A percentile compares a stretch with the other conserved stretches of the same genome.
Evolutionary conservation across 2,888 invertebrate species (phyloP).

Genomic region (Oscheius sp.): DNA sequence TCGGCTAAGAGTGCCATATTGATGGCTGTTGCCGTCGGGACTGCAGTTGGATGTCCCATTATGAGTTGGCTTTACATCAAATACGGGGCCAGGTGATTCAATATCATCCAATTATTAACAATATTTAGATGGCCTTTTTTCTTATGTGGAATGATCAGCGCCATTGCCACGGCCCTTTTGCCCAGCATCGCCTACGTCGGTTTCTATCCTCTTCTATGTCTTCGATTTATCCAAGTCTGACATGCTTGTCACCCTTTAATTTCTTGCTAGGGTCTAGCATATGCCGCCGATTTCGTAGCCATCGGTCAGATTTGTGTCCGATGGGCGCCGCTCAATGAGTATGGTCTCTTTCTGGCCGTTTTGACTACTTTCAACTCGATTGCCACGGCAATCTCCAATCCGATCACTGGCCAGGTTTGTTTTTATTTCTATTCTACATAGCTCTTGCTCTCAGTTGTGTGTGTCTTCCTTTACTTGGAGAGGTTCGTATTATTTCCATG

Average conservation of each 20-base stretch:
- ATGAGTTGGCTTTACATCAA: slow-evolving; percentile 60
- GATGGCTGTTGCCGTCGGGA: slow-evolving; percentile 64
- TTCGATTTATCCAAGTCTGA: slow-evolving; percentile 54
- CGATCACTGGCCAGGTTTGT: slow-evolving; percentile 61
- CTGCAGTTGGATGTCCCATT: slow-evolving; percentile 62
- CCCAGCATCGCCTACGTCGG: slow-evolving; percentile 49
- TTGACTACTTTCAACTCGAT: slow-evolving; percentile 68
- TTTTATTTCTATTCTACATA: slow-evolving; percentile 36
- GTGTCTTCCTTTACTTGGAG: slow-evolving; percentile 59
- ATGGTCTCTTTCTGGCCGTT: slow-evolving; percentile 64
- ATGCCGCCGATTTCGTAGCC: slow-evolving; percentile 54
- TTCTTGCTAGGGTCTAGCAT: slow-evolving; percentile 46
- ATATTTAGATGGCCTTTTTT: slow-evolving; percentile 53
- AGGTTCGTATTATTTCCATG: slow-evolving; percentile 63
- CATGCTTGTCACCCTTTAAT: background rate
- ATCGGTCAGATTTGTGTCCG: slow-evolving; percentile 59
- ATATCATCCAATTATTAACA: background rate
- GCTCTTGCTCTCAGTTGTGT: slow-evolving; percentile 32
- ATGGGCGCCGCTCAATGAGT: slow-evolving; percentile 67
- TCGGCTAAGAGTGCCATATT: slow-evolving; percentile 56
- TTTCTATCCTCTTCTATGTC: slow-evolving; percentile 44
- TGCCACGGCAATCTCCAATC: slow-evolving; percentile 64
- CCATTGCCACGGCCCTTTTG: slow-evolving; percentile 48
- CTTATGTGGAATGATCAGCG: slow-evolving; percentile 52
- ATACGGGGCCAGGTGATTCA: slow-evolving; percentile 52